Base-by-base conservation (phyloP, 2,888 invertebrate genomes). In the Drosophila algonquin region DNA sequence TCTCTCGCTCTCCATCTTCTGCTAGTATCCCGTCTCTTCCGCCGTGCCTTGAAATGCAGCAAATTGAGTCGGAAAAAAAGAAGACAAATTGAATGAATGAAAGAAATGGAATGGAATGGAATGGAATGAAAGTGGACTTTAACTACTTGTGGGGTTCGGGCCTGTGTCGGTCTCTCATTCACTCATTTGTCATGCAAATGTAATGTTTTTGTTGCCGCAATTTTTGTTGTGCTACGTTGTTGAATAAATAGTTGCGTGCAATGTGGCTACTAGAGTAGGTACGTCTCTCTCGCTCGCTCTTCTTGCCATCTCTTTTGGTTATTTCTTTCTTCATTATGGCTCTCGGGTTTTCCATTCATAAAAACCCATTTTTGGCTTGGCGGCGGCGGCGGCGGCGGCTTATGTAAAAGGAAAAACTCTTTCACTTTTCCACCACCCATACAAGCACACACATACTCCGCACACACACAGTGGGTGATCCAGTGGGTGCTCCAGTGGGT, bases 161-260 rank as follows among this genome's bases (percentile, higher is more conserved):
- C 7, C 27, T 7, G 56, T 7, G 56, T 64, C 61, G 40, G 40
- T 2, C 14, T 40, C 12, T 14, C 40, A n/a, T 40, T 45, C 47
- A 46, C 63, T 64, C 65, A 62, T 78, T 80, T 81, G 63, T 56
- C 76, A 81, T 81, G 71, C 74, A 70, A 87, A 75, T 57, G 47
- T 4, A 8, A 32, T 35, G 63, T 51, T 54, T 35, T 21, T 40
- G 32, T 51, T 30, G 51, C 10, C 10, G 32, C 0, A 32, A 63
- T 77, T 73, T 9, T 32, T 32, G 6, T 18, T 58, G 24, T 32
- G 18, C 63, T 62, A 51, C 45, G 46, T 69, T 69, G 60, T 60
- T 82, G 62, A 80, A 73, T 69, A 80, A 88, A 85, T 88, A 86
- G 86, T 82, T 82, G 87, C 87, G 85, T 87, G 79, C 67, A 61